Conservation (phyloP, 2,888 invertebrate species). For the Dioctria rufipes region DNA sequence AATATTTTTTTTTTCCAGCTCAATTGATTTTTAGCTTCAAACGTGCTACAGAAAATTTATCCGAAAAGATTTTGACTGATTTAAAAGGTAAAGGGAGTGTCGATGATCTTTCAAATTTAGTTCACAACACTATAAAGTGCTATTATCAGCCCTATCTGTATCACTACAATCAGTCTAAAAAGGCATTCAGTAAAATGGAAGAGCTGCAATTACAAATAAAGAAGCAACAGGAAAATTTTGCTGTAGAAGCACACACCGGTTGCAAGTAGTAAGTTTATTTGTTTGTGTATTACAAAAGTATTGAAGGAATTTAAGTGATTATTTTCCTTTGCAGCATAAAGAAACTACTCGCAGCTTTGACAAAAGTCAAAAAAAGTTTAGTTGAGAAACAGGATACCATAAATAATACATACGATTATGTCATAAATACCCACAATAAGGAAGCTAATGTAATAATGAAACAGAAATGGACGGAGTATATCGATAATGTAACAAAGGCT, state of each 20-base stretch:
- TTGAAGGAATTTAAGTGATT: background rate
- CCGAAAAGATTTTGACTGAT: background rate
- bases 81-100: background rate
- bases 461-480: constrained; percentile 18
- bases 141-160: background rate
- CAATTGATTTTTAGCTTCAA: background rate
- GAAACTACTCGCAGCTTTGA: background rate
- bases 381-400: background rate
- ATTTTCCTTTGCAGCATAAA: background rate
- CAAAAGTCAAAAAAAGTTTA: background rate
- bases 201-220: background rate
- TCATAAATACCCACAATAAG: background rate
- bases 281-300: background rate
- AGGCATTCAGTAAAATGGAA: background rate
- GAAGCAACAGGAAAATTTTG: background rate
- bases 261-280: constrained; percentile 16
- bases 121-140: background rate
- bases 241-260: background rate
- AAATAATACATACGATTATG: background rate
- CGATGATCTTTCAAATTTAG: background rate
- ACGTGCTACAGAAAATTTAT: background rate
- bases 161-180: background rate
- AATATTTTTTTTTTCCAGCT: background rate
- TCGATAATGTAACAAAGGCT: constrained; percentile 17
- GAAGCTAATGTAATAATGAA: background rate